phyloP scores from a whole-genome alignment of 1,140 invertebrate genomes.

The Eubasilissa regina region DNA sequence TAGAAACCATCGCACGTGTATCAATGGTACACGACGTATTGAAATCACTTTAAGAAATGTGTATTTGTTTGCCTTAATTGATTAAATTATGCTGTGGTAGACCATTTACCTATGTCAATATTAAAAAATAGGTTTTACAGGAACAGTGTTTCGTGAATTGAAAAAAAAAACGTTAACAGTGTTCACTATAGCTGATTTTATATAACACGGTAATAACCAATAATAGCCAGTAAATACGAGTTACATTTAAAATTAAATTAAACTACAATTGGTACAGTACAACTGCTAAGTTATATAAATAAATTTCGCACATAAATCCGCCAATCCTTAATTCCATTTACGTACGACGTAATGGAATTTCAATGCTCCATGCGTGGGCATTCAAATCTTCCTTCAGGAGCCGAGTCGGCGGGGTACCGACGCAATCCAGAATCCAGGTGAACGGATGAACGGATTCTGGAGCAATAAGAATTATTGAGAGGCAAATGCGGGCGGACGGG shows the following conservation, averaged over 20 bases:
- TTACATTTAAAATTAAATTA: neutral
- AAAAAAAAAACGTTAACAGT: no score
- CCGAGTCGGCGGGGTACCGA: conserved; percentile 6
- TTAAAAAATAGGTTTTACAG: no score
- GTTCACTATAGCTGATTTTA: no score
- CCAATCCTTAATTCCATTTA: neutral
- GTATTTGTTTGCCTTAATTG: no score
- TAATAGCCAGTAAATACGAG: neutral
- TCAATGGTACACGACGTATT: no score
- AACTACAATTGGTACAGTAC: neutral
- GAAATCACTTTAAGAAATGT: no score
- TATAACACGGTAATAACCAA: no score
- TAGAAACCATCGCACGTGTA: no score
- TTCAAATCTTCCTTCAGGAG: conserved; percentile 5
- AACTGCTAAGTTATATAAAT: neutral
- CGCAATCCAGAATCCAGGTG: conserved; percentile 31
- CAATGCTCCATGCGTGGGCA: conserved; percentile 2
- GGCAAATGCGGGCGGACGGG: conserved; percentile 54
- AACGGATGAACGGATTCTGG: conserved; percentile 52
- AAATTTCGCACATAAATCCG: neutral
- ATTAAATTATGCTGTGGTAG: no score
- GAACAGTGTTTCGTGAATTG: no score
- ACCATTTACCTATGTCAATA: no score
- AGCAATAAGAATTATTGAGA: conserved; percentile 59
- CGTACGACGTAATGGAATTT: conserved; percentile 11